These are phyloP conservation scores for Melinaea marsaeus DNA, from an alignment of 2,888 invertebrate genomes.

Conservation along the genomic window DNA sequence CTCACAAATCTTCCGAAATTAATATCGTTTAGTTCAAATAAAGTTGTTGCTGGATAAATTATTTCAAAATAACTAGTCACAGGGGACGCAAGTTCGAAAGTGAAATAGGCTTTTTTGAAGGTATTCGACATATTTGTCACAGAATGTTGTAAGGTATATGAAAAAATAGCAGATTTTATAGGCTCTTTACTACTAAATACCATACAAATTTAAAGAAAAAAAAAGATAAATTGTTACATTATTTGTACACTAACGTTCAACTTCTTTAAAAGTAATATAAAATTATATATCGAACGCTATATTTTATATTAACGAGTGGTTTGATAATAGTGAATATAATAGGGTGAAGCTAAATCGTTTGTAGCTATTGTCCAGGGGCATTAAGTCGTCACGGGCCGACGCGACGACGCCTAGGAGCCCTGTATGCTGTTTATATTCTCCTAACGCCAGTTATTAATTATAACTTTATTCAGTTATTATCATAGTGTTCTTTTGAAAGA, in stretches of 20 bases:
- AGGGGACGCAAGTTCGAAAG: slow-evolving; percentile 33
- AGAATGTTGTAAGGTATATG: slow-evolving; percentile 14
- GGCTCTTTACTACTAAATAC: too few species aligned
- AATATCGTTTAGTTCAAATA: slow-evolving; percentile 56
- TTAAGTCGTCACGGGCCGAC: slow-evolving; percentile 51
- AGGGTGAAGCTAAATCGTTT: slow-evolving; percentile 60
- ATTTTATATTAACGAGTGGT: slow-evolving; percentile 38
- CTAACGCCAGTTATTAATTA: slow-evolving; percentile 24
- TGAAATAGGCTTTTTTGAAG: slow-evolving; percentile 13
- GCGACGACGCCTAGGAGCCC: slow-evolving; percentile 35
- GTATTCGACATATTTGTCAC: slow-evolving; percentile 19
- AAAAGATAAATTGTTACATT: too few species aligned
- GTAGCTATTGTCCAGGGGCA: slow-evolving; percentile 55
- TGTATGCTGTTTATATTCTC: slow-evolving; percentile 22
- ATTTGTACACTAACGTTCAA: too few species aligned
- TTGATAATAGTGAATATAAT: slow-evolving; percentile 46
- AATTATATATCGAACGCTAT: slow-evolving; percentile 5
- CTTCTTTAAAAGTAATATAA: too few species aligned
- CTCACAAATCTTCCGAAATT: slow-evolving; percentile 55
- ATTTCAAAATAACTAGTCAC: slow-evolving; percentile 45
- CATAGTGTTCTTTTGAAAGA: slow-evolving; percentile 2
- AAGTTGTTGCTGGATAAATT: slow-evolving; percentile 46
- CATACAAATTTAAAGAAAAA: too few species aligned
- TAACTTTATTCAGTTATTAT: neutral
- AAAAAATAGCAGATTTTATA: neutral